Base-by-base conservation (phyloP, 2,888 invertebrate species). In the Patella depressa region DNA sequence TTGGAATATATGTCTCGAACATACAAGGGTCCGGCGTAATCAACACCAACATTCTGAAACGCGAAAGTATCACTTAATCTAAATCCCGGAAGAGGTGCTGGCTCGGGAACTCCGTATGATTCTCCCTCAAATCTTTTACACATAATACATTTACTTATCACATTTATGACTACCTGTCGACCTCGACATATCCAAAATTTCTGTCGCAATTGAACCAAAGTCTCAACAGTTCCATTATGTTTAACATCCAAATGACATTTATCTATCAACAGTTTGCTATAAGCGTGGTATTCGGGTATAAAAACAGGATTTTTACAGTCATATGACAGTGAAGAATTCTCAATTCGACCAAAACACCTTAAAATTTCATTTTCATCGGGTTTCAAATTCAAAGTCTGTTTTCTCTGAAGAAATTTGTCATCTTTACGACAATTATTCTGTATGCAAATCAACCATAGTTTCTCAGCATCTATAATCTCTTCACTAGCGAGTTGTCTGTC, bases 1-100 rank as follows among this genome's bases (percentile, higher is more conserved):
- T 59, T 59, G 19, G 59, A 59, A 59, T 59, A 59, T 19, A 59
- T 19, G 19, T 59, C 59, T 59, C 19, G 17, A 17, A 59, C 19
- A 59, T n/a, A n/a, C 19, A 59, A 59, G 59, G 59, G 59, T 59
- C 59, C 59, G 19, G 59, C 59, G 12, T 59, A 59, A 59, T 59
- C 59, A 19, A 59, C 59, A n/a, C 59, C 59, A 11, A 59, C 59
- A 59, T 59, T 59, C 12, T 59, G 59, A n/a, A 59, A 59, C 19
- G 59, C 59, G 0, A 59, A 59, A 59, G 17, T 59, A 59, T 59
- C 59, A 59, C 17, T 59, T 59, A 59, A 59, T 15, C 59, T 59
- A 19, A 59, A 59, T 59, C n/a, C 59, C 7, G 59, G 59, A 17
- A 59, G 59, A 19, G 59, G 59, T 59, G 59, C n/a, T 17, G 59